Evolutionary conservation across 64 coral and sea anemone species (phyloP).

Genomic region (Dendrophyllia cribrosa): DNA sequence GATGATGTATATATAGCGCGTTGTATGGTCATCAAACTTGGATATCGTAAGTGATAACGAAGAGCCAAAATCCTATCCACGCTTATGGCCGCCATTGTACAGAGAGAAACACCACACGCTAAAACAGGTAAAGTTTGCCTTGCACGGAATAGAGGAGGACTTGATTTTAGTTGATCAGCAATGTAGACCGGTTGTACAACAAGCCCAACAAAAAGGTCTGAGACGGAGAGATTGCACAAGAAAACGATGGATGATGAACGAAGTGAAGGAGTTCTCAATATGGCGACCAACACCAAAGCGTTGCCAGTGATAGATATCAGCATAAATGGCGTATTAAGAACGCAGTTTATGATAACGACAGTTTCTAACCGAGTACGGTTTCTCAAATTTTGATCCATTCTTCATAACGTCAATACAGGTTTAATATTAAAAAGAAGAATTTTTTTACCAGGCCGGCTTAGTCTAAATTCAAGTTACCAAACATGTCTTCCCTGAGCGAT

Average conservation of each 20-base stretch:
- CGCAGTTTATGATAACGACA: not conserved
- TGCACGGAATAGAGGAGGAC: not conserved
- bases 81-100: not conserved
- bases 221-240: not conserved
- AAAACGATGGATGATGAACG: not conserved
- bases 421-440: too few species aligned
- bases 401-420: too few species aligned
- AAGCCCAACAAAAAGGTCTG: not conserved
- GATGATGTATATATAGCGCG: not conserved
- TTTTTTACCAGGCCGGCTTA: too few species aligned
- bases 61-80: not conserved
- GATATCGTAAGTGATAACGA: not conserved
- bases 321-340: not conserved
- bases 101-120: not conserved
- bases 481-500: too few species aligned
- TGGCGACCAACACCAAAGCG: not conserved
- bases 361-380: not conserved
- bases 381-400: too few species aligned
- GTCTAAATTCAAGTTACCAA: too few species aligned
- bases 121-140: not conserved
- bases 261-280: not conserved
- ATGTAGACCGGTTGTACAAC: not conserved
- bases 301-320: not conserved
- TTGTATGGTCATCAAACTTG: not conserved
- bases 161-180: not conserved